These are phyloP conservation scores for Dysmachus trigonus DNA, from an alignment of 2,888 invertebrate genomes.

Conservation along the genomic window DNA sequence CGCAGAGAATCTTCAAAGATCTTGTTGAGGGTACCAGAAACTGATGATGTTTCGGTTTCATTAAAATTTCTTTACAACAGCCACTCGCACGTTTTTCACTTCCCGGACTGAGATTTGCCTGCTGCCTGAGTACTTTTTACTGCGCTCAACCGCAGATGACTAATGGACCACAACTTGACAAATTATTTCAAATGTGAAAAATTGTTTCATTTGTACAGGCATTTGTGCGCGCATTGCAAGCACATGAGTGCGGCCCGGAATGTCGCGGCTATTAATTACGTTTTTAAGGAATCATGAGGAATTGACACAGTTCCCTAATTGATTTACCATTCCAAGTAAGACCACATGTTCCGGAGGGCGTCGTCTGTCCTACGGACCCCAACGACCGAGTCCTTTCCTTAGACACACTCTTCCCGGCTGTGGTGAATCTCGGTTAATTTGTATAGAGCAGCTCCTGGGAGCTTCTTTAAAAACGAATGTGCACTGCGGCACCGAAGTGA, in stretches of 20 bases:
- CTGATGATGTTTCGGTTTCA: not conserved
- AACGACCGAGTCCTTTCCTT: not conserved
- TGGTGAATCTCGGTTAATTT: not conserved
- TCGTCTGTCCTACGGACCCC: not conserved
- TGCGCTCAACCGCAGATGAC: slow-evolving; percentile 44
- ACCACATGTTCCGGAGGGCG: not conserved
- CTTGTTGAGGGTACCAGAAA: not conserved
- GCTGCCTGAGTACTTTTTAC: slow-evolving; percentile 20
- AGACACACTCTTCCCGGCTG: not conserved
- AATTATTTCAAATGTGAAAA: slow-evolving; percentile 48
- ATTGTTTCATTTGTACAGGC: slow-evolving; percentile 37
- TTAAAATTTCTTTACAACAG: not conserved
- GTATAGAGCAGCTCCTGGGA: not conserved
- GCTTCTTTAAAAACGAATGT: not conserved
- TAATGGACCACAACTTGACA: slow-evolving; percentile 47
- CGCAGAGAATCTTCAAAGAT: no score
- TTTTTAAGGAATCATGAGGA: not conserved
- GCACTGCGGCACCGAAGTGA: not conserved
- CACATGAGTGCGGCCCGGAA: not conserved
- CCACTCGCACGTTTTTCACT: not conserved
- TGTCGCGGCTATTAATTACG: slow-evolving; percentile 13
- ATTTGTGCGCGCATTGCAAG: slow-evolving; percentile 37
- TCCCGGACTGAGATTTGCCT: not conserved
- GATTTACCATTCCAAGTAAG: not conserved
- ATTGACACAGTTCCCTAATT: not conserved